Percentiles rank a stretch among this genome's conserved stretches.
These are phyloP conservation scores for Microdon myrmicae DNA, from an alignment of 2,888 invertebrate species.

Conservation along the genomic window DNA sequence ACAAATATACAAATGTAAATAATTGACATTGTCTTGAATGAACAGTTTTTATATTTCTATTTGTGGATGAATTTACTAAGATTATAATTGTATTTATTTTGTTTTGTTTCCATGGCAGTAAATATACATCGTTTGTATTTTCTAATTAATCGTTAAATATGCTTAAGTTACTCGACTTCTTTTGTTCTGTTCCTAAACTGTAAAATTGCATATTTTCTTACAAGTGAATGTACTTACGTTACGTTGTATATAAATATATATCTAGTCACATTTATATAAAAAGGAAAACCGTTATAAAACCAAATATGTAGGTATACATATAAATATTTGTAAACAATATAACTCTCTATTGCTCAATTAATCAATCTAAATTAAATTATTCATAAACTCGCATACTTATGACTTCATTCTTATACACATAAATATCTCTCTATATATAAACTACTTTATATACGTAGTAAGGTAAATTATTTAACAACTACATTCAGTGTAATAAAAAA, in stretches of 20 bases:
- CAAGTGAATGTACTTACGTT: slow-evolving; percentile 11
- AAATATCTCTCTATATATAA: slow-evolving; percentile 10
- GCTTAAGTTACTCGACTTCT: slow-evolving; percentile 30
- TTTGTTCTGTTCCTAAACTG: slow-evolving; percentile 13
- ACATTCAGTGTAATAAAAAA: slow-evolving; percentile 38
- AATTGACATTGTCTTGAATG: slow-evolving; percentile 23
- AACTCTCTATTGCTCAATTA: no score
- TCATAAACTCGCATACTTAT: no score
- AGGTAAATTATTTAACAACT: slow-evolving; percentile 29
- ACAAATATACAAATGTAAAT: slow-evolving; percentile 1
- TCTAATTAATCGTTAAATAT: slow-evolving; percentile 30
- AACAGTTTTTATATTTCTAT: slow-evolving; percentile 49
- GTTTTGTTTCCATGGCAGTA: slow-evolving; percentile 37
- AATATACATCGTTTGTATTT: slow-evolving; percentile 39
- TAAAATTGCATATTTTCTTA: slow-evolving; percentile 22
- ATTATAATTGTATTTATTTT: slow-evolving; percentile 45
- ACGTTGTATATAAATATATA: slow-evolving; percentile 9
- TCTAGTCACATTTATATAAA: slow-evolving; percentile 14
- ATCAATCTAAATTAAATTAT: slow-evolving; percentile 39
- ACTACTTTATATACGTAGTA: slow-evolving; percentile 28
- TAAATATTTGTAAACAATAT: slow-evolving; percentile 32
- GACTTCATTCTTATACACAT: no score
- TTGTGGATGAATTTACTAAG: slow-evolving; percentile 46
- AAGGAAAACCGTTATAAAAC: slow-evolving; percentile 24
- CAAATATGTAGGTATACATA: slow-evolving; percentile 25